Evolutionary conservation across 2,797 vertebrate genomes (phyloP).

Genomic region (Pagetopsis macropterus): DNA sequence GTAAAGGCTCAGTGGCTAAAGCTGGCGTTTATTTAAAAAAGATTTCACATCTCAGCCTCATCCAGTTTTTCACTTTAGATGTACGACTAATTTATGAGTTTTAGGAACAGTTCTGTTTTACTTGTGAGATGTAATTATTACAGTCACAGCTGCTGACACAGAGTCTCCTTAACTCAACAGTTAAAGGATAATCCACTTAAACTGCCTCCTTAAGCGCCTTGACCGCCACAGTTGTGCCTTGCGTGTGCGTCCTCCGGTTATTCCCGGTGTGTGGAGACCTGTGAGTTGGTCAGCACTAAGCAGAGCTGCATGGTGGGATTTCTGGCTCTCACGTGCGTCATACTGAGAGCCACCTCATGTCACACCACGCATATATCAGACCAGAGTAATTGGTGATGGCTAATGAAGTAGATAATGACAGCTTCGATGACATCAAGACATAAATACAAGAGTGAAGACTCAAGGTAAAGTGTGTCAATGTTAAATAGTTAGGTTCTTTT

Average conservation of each 20-base stretch:
- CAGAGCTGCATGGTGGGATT: conserved; percentile 45
- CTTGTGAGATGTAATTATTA: conserved; percentile 17
- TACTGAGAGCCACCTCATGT: conserved; percentile 16
- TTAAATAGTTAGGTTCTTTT: not conserved
- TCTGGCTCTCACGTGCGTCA: conserved; percentile 43
- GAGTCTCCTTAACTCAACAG: conserved; percentile 51
- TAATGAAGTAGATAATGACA: conserved; percentile 9
- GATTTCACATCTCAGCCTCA: too few relatives aligned
- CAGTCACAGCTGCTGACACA: conserved; percentile 28
- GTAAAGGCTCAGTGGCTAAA: too few relatives aligned
- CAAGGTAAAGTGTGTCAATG: not conserved
- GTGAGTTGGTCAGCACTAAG: conserved; percentile 29
- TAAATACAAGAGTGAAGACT: conserved; percentile 7
- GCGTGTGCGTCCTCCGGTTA: conserved; percentile 64
- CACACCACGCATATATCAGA: not conserved
- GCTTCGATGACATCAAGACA: not conserved
- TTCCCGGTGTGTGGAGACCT: conserved; percentile 59
- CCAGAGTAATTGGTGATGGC: not conserved
- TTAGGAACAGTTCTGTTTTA: conserved; percentile 7
- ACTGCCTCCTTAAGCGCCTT: conserved; percentile 70
- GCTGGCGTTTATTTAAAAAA: too few relatives aligned
- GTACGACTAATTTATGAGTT: not conserved
- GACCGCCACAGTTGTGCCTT: conserved; percentile 43
- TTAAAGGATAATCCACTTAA: conserved; percentile 74
- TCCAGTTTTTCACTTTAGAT: not conserved